Percentiles rank a stretch among this genome's conserved stretches.
phyloP scores from a whole-genome alignment of 2,113 vertebrate species.

The Archocentrus centrarchus region DNA sequence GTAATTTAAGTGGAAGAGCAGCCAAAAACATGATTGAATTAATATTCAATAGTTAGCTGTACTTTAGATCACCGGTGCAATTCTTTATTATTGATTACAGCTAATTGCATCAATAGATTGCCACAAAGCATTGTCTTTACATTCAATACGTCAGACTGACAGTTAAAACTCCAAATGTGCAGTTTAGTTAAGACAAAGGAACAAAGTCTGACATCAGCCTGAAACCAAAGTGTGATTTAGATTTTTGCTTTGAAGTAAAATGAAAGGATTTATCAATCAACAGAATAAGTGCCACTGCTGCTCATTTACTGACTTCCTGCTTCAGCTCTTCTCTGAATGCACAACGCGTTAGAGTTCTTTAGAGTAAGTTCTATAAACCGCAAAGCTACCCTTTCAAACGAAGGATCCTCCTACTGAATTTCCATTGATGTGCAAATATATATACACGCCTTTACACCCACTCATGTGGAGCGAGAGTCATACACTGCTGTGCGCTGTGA shows the following conservation, averaged over 20 bases:
- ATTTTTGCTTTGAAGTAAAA: not conserved
- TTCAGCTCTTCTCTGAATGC: not conserved
- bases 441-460: not conserved
- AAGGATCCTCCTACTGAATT: not conserved
- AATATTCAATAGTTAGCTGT: constrained; percentile 15
- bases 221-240: not conserved
- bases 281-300: not conserved
- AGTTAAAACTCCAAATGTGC: not conserved
- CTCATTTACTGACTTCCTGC: not conserved
- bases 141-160: not conserved
- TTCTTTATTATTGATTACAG: not conserved
- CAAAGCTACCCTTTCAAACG: not conserved
- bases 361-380: not conserved
- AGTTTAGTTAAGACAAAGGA: not conserved
- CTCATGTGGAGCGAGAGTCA: not conserved
- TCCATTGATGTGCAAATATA: no score
- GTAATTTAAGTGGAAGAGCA: not conserved
- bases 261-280: not conserved
- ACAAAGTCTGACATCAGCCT: not conserved
- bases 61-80: not conserved
- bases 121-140: not conserved
- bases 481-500: not conserved
- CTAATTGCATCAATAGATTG: not conserved
- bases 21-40: not conserved
- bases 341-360: not conserved